Evolutionary conservation across 2,797 vertebrate genomes (phyloP).

Genomic region (Rousettus madagascariensis): DNA sequence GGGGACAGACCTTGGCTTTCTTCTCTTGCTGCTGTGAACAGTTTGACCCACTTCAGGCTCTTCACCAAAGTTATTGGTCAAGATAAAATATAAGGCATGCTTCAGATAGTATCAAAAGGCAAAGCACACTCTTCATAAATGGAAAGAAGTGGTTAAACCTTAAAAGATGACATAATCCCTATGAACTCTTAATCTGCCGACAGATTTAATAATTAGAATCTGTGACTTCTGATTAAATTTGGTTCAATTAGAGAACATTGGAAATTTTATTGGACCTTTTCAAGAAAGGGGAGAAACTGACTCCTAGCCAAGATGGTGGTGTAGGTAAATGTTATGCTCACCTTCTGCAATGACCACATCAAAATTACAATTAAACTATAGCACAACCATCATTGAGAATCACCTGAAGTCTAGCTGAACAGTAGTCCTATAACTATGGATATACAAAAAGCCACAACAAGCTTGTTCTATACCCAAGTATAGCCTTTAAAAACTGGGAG

Average conservation of each 20-base stretch:
- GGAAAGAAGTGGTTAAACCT: slow-evolving; percentile 90
- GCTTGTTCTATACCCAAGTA: no score
- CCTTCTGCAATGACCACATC: no score
- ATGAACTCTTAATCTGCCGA: slow-evolving; percentile 87
- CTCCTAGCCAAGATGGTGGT: no score
- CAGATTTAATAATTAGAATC: slow-evolving; percentile 88
- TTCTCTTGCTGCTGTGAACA: not conserved
- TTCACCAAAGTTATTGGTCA: not conserved
- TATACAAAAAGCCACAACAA: no score
- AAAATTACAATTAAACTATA: no score
- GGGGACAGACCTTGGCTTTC: not conserved
- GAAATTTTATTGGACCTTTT: slow-evolving; percentile 92
- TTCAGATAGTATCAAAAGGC: slow-evolving; percentile 89
- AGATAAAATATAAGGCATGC: slow-evolving; percentile 83
- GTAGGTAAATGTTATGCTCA: no score
- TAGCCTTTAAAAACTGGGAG: no score
- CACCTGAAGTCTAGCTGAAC: no score
- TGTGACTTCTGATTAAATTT: slow-evolving; percentile 92
- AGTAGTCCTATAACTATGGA: no score
- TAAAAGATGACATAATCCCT: slow-evolving; percentile 92
- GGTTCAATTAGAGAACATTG: slow-evolving; percentile 93
- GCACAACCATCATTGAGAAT: no score
- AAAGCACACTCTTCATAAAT: slow-evolving; percentile 91
- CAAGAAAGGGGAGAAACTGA: slow-evolving; percentile 63
- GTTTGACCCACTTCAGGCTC: not conserved